These are phyloP conservation scores for Myiozetetes cayanensis DNA, from an alignment of 2,113 vertebrate species.

Conservation along the genomic window DNA sequence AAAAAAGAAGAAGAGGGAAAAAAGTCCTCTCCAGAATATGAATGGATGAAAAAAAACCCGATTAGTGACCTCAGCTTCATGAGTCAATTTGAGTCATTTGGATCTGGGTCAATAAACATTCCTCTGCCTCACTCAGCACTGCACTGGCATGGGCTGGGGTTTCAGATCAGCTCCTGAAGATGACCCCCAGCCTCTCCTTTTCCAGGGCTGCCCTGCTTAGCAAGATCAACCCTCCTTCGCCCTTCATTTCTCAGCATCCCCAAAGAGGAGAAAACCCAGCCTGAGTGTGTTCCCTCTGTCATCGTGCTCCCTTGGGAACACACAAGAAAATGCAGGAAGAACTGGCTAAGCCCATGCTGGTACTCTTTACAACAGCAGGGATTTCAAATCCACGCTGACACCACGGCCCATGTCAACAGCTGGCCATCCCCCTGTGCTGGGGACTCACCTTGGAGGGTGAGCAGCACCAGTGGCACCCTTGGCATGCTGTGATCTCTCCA, in stretches of 20 bases:
- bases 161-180: not conserved
- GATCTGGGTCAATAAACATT: not conserved
- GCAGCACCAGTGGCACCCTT: rapidly evolving
- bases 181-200: not conserved
- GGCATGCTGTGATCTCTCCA: not conserved
- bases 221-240: not conserved
- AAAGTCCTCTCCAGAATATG: not conserved
- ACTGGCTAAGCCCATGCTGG: rapidly evolving
- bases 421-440: rapidly evolving
- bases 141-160: rapidly evolving
- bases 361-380: not conserved
- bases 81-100: not conserved
- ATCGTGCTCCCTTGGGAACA: rapidly evolving
- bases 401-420: rapidly evolving
- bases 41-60: not conserved
- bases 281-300: not conserved
- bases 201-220: not conserved
- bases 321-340: rapidly evolving
- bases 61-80: not conserved
- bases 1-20: not conserved
- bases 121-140: not conserved
- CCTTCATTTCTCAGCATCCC: not conserved
- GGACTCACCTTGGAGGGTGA: not conserved
- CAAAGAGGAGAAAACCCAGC: not conserved
- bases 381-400: not conserved